Base-by-base conservation (phyloP, 2,113 vertebrate genomes). In the Polypterus senegalus region DNA sequence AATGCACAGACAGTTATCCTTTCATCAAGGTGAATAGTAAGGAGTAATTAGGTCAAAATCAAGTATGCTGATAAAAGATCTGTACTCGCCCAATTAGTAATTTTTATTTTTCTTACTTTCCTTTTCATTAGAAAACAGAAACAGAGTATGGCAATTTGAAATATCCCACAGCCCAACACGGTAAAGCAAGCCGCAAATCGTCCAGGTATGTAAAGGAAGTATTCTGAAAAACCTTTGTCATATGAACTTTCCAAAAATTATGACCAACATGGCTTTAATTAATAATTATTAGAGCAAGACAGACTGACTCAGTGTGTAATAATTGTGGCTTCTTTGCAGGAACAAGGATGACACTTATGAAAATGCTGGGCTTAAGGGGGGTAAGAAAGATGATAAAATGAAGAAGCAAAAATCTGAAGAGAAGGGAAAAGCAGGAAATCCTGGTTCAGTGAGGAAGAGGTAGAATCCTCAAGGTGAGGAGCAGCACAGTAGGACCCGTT, bases 81-180 rank as follows among this genome's bases (percentile, higher is more conserved):
- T 63, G 57, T 63, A 69, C 48, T 60, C 27, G 4, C 56, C 9
- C 60, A 8, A 58, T 49, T 71, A n/a, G 10, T 51, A 48, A 5
- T 55, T 5, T 27, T 5, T 44, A 4, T 48, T 9, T 63, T 5
- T 27, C 65, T 48, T 60, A 47, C 58, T 65, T 48, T 61, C 3
- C 80, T 27, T 27, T 27, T 27, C 27, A 27, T 27, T 27, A 87
- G 81, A 71, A 79, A 11, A 71, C 73, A 0, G 94, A 97, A 53
- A 87, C 85, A 0, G 94, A 97, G 65, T 98, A 98, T 0, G 94
- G 92, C 59, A 98, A 98, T 64, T 85, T 98, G 0, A 64, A 79
- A 9, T 86, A 87, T 63, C 83, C 88, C 2, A 76, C 80, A 0
- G 77, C 81, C n/a, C 72, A 76, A 47, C 92, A 92, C 0, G 61